Conservation (phyloP, 2,888 invertebrate species). For the Holacanthella duospinosa region DNA sequence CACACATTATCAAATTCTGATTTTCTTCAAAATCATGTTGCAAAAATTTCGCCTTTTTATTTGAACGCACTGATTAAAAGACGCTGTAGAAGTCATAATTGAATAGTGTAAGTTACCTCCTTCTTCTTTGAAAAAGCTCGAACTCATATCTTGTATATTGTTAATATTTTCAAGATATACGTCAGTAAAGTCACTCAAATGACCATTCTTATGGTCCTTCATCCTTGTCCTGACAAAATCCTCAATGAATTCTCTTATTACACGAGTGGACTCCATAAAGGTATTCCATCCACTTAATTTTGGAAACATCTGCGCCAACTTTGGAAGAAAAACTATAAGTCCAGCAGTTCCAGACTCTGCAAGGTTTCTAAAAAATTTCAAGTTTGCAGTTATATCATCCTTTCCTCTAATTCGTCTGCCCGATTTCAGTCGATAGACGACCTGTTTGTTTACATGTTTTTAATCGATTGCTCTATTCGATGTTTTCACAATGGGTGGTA, state of each 20-base stretch:
- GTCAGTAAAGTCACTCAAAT: conserved; percentile 15
- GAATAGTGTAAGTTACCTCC: conserved; percentile 6
- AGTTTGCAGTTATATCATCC: too few species aligned
- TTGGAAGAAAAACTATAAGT: conserved; percentile 14
- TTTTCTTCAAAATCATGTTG: too few species aligned
- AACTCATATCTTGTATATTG: conserved; percentile 13
- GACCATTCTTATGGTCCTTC: conserved; percentile 9
- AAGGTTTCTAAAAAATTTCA: conserved; percentile 1
- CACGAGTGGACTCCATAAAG: not conserved
- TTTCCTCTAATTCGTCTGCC: too few species aligned
- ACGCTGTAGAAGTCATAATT: too few species aligned
- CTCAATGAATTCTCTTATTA: conserved; percentile 1
- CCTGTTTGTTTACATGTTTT: too few species aligned
- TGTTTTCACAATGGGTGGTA: too few species aligned
- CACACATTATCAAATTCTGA: too few species aligned
- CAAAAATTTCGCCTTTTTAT: too few species aligned
- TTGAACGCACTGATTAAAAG: too few species aligned
- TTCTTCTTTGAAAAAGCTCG: conserved; percentile 14
- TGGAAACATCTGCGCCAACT: conserved; percentile 8
- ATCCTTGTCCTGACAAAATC: conserved; percentile 10
- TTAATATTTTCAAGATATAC: conserved; percentile 17
- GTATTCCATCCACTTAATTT: conserved; percentile 9
- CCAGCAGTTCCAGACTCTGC: conserved; percentile 7
- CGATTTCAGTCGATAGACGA: too few species aligned
- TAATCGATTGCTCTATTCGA: too few species aligned